phyloP scores from a whole-genome alignment of 2,888 invertebrate genomes.

The Leptopilina syphax region DNA sequence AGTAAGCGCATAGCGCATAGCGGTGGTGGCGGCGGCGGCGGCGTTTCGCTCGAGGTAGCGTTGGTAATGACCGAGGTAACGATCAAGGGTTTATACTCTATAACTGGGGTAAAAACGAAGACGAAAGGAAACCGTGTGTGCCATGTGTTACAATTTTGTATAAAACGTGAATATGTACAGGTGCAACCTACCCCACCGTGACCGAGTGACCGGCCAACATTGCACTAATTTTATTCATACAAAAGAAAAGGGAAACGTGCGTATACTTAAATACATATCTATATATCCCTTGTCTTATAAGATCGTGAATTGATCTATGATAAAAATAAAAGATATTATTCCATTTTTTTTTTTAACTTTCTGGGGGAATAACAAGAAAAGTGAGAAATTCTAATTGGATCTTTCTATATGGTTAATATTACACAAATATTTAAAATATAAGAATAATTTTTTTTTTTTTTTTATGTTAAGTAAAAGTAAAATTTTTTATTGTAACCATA shows the following conservation, averaged over 20 bases:
- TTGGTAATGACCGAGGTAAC: constrained; percentile 32
- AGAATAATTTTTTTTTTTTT: too few relatives aligned
- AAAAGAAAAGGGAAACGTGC: constrained; percentile 22
- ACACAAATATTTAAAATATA: too few relatives aligned
- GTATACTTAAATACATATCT: background rate
- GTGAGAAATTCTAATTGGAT: background rate
- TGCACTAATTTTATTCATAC: constrained; percentile 37
- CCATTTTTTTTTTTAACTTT: constrained; percentile 27
- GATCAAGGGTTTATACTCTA: constrained; percentile 16
- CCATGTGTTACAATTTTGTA: constrained; percentile 51
- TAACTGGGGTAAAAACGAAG: constrained; percentile 33
- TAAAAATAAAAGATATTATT: constrained; percentile 27
- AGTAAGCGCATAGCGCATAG: background rate
- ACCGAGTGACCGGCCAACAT: constrained; percentile 60
- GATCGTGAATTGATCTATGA: constrained; percentile 30
- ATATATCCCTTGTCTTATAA: constrained; percentile 32
- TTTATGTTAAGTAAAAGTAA: too few relatives aligned
- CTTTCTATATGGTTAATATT: background rate
- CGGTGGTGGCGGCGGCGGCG: too few relatives aligned
- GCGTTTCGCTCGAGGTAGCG: constrained; percentile 35
- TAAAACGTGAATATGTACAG: constrained; percentile 61
- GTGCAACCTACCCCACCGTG: constrained; percentile 75
- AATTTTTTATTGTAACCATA: too few relatives aligned
- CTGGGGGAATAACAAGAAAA: constrained; percentile 1
- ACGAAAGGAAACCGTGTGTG: constrained; percentile 36